Evolutionary conservation across 2,888 invertebrate species (phyloP), one percentile per base, ranked within the genome.

Genomic region (Exocentrus adspersus): DNA sequence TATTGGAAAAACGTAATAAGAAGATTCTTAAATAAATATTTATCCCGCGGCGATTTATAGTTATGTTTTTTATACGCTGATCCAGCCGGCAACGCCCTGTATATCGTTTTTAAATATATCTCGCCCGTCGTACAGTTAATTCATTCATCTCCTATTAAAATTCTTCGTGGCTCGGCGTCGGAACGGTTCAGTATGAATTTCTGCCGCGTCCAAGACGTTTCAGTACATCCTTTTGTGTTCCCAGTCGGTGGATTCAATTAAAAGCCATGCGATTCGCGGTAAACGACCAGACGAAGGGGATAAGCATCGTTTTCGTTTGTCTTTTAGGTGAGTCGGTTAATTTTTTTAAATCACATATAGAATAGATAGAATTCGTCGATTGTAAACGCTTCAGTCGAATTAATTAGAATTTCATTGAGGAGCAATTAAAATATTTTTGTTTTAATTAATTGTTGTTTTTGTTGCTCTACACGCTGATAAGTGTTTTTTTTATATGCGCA

Each of bases 141-240:
- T 59, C 59, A 50, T 48, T 60, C 54, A 64, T 50, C 58, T 54
- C 28, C 62, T 46, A 54, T 60, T 51, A 52, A 63, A 64, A 59
- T 64, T 59, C 64, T 56, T 56, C 43, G 53, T 42, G 20, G 60
- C 51, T 56, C 43, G 53, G 51, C 46, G 45, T 46, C n/a, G 54
- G 17, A 17, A 17, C 37, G 32, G 57, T 57, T 43, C 43, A 14
- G 46, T 57, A 46, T 57, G 45, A 45, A 57, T 57, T 46, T 54
- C 30, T 46, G 57, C 45, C 30, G 57, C 53, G 53, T 28, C 53
- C 42, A 42, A 12, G 53, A 53, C 16, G n/a, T 0, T 19, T 54
- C 12, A 43, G 16, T 54, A 43, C 21, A 12, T 20, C 21, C 42
- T 28, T 42, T 43, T 16, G 12, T 17, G 10, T 42, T 21, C 9